Evolutionary conservation across 1,140 invertebrate genomes (phyloP).

Genomic region (Gonioctena quinquepunctata): DNA sequence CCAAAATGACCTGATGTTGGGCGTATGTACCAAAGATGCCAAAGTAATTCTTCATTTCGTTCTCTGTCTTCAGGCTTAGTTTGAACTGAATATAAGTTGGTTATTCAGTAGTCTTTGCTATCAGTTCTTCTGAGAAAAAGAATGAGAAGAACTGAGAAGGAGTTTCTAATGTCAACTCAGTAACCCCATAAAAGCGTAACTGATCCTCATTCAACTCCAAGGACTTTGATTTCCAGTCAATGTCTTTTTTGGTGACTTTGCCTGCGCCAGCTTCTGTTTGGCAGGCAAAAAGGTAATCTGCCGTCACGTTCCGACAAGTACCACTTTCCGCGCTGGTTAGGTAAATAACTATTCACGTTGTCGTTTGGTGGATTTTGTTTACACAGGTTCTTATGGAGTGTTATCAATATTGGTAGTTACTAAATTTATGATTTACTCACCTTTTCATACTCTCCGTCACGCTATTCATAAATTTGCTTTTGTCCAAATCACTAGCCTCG

Average conservation of each 20-base stretch:
- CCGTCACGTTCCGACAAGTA: too few relatives aligned
- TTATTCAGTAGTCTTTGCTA: neutral
- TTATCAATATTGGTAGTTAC: too few relatives aligned
- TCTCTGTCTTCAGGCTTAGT: neutral
- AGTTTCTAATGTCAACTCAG: slow-evolving; percentile 26
- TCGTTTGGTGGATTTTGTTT: neutral
- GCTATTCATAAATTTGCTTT: slow-evolving; percentile 28
- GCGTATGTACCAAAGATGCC: slow-evolving; percentile 46
- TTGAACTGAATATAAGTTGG: neutral
- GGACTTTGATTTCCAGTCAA: slow-evolving; percentile 37
- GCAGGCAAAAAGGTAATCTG: too few relatives aligned
- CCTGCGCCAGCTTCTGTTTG: neutral
- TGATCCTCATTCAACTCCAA: slow-evolving; percentile 32
- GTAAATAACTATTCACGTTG: neutral
- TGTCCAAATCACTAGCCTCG: neutral
- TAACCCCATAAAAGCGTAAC: slow-evolving; percentile 21
- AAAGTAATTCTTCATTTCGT: neutral
- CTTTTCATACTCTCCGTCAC: slow-evolving; percentile 46
- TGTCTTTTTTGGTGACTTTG: slow-evolving; percentile 16
- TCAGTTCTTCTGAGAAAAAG: slow-evolving; percentile 29
- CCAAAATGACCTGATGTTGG: slow-evolving; percentile 46
- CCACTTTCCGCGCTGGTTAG: too few relatives aligned
- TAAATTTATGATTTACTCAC: slow-evolving; percentile 30
- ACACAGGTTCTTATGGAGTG: too few relatives aligned
- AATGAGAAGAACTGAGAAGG: slow-evolving; percentile 34